These are phyloP conservation scores for Nyctalus aviator DNA, from an alignment of 2,797 vertebrate species.

Conservation along the genomic window DNA sequence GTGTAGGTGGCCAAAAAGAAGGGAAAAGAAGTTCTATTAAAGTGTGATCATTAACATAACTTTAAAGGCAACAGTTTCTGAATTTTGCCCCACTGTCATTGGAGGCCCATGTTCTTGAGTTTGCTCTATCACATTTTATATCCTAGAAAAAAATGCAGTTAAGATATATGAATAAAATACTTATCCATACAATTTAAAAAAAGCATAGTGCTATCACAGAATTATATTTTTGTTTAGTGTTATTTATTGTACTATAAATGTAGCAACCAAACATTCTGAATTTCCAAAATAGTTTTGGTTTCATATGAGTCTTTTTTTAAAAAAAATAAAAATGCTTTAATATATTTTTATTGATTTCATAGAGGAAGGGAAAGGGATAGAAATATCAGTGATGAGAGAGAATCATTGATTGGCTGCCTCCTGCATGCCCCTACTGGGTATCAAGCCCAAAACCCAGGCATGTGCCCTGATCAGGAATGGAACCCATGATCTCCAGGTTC, in stretches of 20 bases:
- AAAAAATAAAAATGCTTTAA: too few relatives aligned
- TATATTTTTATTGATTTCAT: too few relatives aligned
- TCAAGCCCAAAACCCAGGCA: too few relatives aligned
- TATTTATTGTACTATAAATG: neutral
- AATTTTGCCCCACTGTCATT: neutral
- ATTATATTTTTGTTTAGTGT: constrained; percentile 28
- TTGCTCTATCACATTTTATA: neutral
- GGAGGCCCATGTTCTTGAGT: neutral
- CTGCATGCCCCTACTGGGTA: too few relatives aligned
- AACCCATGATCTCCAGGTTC: too few relatives aligned
- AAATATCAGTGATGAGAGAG: too few relatives aligned
- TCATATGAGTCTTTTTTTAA: neutral
- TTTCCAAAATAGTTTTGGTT: constrained; percentile 52
- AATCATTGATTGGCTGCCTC: too few relatives aligned
- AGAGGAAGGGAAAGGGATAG: too few relatives aligned
- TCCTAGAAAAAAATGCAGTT: constrained; percentile 1
- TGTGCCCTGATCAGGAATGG: too few relatives aligned
- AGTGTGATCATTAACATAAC: neutral
- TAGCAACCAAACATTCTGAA: constrained; percentile 21
- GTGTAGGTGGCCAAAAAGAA: neutral
- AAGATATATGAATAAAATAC: neutral
- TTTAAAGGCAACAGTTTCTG: constrained; percentile 15
- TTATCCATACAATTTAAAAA: neutral
- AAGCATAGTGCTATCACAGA: neutral
- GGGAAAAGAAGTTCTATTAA: neutral